Evolutionary conservation across 64 coral and sea anemone species (phyloP).

Genomic region (Stylophora pistillata): DNA sequence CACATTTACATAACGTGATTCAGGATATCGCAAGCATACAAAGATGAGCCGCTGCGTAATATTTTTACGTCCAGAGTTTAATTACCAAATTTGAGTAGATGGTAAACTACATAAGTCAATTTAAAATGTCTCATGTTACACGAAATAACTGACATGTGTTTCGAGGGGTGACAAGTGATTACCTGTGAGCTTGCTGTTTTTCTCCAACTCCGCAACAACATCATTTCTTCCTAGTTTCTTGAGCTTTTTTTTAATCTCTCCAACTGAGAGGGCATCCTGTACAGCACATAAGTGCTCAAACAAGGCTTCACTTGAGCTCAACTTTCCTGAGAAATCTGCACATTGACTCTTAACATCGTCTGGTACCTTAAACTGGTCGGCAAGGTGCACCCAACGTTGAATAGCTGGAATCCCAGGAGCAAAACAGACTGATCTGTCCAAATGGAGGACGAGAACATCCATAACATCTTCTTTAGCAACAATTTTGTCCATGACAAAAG

Average conservation of each 20-base stretch:
- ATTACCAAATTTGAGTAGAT: no score
- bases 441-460: neutral
- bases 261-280: neutral
- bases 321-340: neutral
- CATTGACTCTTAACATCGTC: neutral
- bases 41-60: no score
- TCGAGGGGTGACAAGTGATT: no score
- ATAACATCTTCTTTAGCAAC: neutral
- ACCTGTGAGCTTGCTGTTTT: neutral
- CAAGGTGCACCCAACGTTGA: constrained; percentile 12
- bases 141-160: no score
- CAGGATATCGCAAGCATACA: no score
- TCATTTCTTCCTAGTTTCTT: neutral
- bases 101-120: no score
- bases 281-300: neutral
- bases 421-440: constrained; percentile 4
- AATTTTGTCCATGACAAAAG: neutral
- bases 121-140: no score
- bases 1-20: no score
- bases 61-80: no score
- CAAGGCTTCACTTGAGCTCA: constrained; percentile 12
- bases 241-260: neutral
- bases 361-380: constrained; percentile 3
- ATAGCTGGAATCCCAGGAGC: neutral
- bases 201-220: neutral